Conservation (phyloP, 2,888 invertebrate genomes). For the Platycnemis pennipes region DNA sequence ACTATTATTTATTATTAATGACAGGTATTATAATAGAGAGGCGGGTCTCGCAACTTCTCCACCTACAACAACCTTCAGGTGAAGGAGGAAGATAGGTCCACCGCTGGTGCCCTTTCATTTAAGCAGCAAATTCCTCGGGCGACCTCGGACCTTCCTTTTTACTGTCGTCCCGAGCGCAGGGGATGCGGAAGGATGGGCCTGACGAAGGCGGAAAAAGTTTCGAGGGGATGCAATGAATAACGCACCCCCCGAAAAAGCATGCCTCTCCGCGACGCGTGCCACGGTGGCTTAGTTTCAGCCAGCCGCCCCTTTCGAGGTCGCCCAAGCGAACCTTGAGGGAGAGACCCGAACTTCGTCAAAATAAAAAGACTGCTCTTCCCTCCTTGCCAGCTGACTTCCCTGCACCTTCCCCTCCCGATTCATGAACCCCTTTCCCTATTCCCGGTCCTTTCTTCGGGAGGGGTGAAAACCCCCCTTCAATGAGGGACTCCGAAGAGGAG, state of each 20-base stretch:
- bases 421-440: no score
- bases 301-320: neutral
- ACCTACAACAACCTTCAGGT: no score
- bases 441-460: neutral
- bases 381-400: neutral
- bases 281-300: neutral
- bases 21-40: no score
- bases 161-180: neutral
- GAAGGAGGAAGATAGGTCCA: no score
- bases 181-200: neutral
- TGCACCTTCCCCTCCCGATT: neutral
- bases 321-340: neutral
- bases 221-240: neutral
- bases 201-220: neutral
- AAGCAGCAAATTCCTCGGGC: no score
- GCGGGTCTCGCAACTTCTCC: no score
- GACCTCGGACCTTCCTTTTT: no score
- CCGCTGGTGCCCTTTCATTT: no score
- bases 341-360: neutral
- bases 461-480: neutral
- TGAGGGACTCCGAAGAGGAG: neutral
- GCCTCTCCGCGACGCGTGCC: neutral
- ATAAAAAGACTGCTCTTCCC: neutral
- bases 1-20: no score
- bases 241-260: no score